These are phyloP conservation scores for Venturia canescens DNA, from an alignment of 1,140 invertebrate species.

Conservation along the genomic window DNA sequence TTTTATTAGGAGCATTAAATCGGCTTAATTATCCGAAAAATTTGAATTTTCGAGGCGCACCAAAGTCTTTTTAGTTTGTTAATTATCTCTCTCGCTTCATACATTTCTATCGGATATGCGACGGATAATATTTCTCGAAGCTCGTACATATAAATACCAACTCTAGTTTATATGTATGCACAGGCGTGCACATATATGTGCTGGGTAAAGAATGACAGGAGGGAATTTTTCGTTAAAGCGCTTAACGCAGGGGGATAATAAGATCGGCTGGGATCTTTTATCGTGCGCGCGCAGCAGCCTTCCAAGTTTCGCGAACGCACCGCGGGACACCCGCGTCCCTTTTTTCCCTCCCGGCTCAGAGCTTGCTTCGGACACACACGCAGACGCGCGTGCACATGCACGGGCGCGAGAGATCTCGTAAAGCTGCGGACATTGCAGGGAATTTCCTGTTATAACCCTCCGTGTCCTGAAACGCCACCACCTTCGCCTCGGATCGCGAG, in stretches of 20 bases:
- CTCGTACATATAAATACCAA: background rate
- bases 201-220: background rate
- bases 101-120: background rate
- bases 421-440: constrained; percentile 17
- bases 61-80: constrained; percentile 13
- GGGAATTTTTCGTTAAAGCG: constrained; percentile 52
- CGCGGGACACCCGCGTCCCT: constrained; percentile 36
- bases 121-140: constrained; percentile 30
- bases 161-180: background rate
- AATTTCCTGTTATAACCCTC: constrained; percentile 27
- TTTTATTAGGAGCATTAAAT: background rate
- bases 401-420: constrained; percentile 1
- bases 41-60: background rate
- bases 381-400: too few species aligned
- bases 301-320: constrained; percentile 44
- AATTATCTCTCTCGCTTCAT: constrained; percentile 5
- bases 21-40: background rate
- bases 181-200: background rate
- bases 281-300: constrained; percentile 36
- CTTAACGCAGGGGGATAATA: constrained; percentile 54
- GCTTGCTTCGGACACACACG: background rate
- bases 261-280: constrained; percentile 38
- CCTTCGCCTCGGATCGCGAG: constrained; percentile 27
- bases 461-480: background rate
- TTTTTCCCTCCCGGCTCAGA: background rate